Base-by-base conservation (phyloP, 2,888 invertebrate species). In the Augochlorella aurata region DNA sequence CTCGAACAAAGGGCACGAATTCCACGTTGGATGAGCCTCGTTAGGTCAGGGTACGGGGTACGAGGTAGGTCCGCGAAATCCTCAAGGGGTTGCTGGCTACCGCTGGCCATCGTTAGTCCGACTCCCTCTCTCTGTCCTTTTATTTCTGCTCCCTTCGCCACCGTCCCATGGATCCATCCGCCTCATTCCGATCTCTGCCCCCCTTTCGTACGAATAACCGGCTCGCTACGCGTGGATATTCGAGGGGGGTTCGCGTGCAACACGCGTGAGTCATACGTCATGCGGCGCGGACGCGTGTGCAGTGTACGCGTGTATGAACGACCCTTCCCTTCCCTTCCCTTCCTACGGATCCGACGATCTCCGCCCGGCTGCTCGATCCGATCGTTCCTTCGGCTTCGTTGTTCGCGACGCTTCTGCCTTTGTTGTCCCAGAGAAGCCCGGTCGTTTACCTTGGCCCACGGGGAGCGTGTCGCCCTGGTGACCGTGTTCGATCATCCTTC, bases 191-290 rank as follows among this genome's bases (percentile, higher is more conserved):
- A 58, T 50, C 70, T 24, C 24, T 21, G 10, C 47, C 47, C 2
- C 12, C 54, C 54, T 10, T 47, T 24, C 24, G 21, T 12, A 10
- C 54, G 24, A 58, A 58, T 58, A 58, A 58, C 54, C 54, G 24
- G 54, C 54, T 58, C 54, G 54, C 21, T 58, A 50, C 72, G 66
- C 79, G 68, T 68, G 77, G 85, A 87, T 38, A 38, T 83, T 87
- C 85, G 81, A 81, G 84, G 88, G 87, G 89, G 89, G 87, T 88
- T 74, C 86, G 84, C 75, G 88, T 74, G 82, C 80, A 82, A 76
- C 77, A 50, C 84, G 77, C 83, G 89, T 92, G 92, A 91, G 89
- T 91, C 92, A 92, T 90, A 88, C 90, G 84, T 89, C 88, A 89
- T 86, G 87, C 85, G 80, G 90, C 76, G 83, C 63, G 88, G 88